Percentiles rank a stretch among this genome's conserved stretches.
These are phyloP conservation scores for Drosophila rufa DNA, from an alignment of 1,140 invertebrate genomes.

Conservation along the genomic window DNA sequence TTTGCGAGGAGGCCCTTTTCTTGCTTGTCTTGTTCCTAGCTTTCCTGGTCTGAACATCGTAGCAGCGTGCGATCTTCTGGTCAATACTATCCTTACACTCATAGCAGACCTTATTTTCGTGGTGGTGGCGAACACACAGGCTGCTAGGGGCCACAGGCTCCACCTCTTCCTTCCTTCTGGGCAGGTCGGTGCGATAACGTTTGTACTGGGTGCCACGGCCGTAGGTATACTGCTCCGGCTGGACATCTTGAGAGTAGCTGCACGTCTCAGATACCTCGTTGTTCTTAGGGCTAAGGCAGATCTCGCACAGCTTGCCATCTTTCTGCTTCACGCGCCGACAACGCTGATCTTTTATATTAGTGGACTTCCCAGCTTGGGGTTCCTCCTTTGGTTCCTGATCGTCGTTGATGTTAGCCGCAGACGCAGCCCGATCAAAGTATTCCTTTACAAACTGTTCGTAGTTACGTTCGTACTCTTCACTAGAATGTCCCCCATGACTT, in stretches of 20 bases:
- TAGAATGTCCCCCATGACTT: constrained; percentile 41
- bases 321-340: constrained; percentile 28
- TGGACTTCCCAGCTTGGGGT: constrained; percentile 32
- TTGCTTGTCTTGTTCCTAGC: not conserved
- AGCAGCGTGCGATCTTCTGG: constrained; percentile 54
- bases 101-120: constrained; percentile 52
- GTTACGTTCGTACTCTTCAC: constrained; percentile 72
- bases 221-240: constrained; percentile 67
- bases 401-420: constrained; percentile 16
- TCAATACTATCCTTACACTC: constrained; percentile 61
- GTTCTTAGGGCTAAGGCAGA: constrained; percentile 63
- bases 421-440: constrained; percentile 65
- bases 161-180: not conserved
- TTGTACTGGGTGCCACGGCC: constrained; percentile 61
- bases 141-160: constrained; percentile 43
- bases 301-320: constrained; percentile 59
- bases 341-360: constrained; percentile 33
- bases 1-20: not conserved
- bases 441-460: constrained; percentile 75
- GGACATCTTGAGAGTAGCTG: constrained; percentile 63
- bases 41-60: constrained; percentile 34
- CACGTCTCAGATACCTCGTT: constrained; percentile 74
- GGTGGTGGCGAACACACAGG: constrained; percentile 52
- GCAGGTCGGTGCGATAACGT: constrained; percentile 40
- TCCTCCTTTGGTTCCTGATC: constrained; percentile 22